Evolutionary conservation across 1,140 invertebrate species (phyloP).

Genomic region (Trichonephila clavata): DNA sequence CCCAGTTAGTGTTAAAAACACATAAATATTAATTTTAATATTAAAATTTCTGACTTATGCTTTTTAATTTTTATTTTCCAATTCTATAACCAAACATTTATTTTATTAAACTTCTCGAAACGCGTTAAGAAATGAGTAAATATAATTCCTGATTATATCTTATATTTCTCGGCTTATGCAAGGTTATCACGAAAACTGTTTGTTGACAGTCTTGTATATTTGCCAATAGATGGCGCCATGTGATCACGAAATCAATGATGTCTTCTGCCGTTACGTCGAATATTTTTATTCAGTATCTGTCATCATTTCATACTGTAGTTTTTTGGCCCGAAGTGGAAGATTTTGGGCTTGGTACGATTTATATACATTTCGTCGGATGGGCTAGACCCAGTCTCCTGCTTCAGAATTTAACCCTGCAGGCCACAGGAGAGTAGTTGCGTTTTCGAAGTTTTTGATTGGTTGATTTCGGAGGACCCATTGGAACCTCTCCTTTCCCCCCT

Average conservation of each 20-base stretch:
- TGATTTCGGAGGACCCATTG: conserved; percentile 10
- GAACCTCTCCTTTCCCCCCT: conserved; percentile 11
- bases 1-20: no score
- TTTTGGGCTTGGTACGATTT: background rate
- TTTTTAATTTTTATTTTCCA: no score
- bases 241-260: conserved; percentile 27
- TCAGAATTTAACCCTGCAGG: background rate
- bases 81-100: no score
- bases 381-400: background rate
- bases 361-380: background rate
- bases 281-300: conserved; percentile 62
- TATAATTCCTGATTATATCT: no score
- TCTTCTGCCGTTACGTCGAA: conserved; percentile 55
- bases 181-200: no score
- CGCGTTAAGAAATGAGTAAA: no score
- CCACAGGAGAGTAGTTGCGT: background rate
- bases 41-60: no score
- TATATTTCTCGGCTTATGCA: no score
- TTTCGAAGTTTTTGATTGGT: conserved; percentile 39
- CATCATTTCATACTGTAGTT: conserved; percentile 50
- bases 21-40: no score
- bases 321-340: background rate
- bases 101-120: no score
- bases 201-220: background rate
- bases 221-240: conserved; percentile 57